phyloP scores from a whole-genome alignment of 2,888 invertebrate species.

The Cryptus viduatorius region DNA sequence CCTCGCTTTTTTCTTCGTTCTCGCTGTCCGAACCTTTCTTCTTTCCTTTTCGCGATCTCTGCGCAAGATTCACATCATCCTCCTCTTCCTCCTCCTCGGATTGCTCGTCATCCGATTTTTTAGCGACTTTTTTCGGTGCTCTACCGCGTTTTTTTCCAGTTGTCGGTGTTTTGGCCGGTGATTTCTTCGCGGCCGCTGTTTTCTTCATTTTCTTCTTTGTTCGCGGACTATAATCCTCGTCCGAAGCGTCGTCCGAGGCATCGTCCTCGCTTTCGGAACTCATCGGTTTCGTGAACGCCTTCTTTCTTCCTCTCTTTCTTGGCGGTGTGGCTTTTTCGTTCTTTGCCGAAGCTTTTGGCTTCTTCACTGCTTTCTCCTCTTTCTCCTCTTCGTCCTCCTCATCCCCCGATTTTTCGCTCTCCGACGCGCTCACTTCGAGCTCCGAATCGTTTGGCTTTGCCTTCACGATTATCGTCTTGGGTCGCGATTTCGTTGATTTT shows the following conservation, averaged over 20 bases:
- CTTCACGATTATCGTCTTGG: slow-evolving; percentile 81
- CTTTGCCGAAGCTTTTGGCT: slow-evolving; percentile 40
- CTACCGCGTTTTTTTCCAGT: slow-evolving; percentile 72
- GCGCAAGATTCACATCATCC: slow-evolving; percentile 62
- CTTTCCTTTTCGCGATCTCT: slow-evolving; percentile 67
- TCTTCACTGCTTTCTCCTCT: slow-evolving; percentile 64
- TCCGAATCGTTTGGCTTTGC: slow-evolving; percentile 81
- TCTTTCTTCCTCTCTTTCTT: slow-evolving; percentile 70
- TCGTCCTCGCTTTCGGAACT: slow-evolving; percentile 78
- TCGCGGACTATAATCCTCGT: slow-evolving; percentile 81
- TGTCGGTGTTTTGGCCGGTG: slow-evolving; percentile 63
- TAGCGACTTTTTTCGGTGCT: slow-evolving; percentile 67
- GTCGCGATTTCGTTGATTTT: slow-evolving; percentile 71
- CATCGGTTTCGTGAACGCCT: slow-evolving; percentile 70
- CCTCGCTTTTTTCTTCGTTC: slow-evolving; percentile 55
- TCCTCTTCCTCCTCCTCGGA: slow-evolving; percentile 71
- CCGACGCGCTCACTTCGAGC: slow-evolving; percentile 79
- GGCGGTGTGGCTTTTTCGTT: slow-evolving; percentile 54
- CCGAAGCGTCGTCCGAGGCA: slow-evolving; percentile 76
- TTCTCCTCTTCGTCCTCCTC: slow-evolving; percentile 53
- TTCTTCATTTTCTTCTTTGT: slow-evolving; percentile 77
- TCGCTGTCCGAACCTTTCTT: slow-evolving; percentile 68
- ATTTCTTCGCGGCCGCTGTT: slow-evolving; percentile 68
- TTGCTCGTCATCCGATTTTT: slow-evolving; percentile 66
- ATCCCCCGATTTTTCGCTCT: slow-evolving; percentile 75